phyloP scores from a whole-genome alignment of 2,888 invertebrate species.

The Chymomyza amoena region DNA sequence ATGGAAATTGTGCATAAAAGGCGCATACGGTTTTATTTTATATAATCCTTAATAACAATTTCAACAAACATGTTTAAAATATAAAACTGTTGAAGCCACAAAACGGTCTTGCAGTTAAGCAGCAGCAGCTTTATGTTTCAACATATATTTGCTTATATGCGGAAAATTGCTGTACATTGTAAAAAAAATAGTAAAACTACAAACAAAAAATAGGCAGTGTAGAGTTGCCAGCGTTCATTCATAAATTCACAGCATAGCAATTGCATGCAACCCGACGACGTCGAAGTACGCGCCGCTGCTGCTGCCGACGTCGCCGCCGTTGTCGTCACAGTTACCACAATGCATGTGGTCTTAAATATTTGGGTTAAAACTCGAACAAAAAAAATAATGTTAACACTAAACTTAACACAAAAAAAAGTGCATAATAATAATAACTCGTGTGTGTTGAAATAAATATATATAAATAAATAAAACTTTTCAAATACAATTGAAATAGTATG shows the following conservation, averaged over 20 bases:
- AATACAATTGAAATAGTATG: not conserved
- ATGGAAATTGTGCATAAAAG: slow-evolving; percentile 5
- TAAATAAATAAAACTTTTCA: not conserved
- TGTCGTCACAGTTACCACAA: slow-evolving; percentile 3
- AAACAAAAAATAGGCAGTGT: not conserved
- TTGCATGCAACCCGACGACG: not conserved
- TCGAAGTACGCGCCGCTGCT: slow-evolving; percentile 1
- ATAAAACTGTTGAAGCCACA: not conserved
- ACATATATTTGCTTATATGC: not conserved
- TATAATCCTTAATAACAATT: not conserved
- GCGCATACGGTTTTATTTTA: slow-evolving; percentile 1
- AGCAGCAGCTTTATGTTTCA: not conserved
- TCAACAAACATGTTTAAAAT: not conserved
- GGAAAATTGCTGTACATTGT: too few relatives aligned
- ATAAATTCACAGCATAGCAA: not conserved
- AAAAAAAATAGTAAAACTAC: not conserved
- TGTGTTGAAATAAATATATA: not conserved
- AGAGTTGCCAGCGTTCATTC: not conserved
- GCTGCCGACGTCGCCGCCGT: slow-evolving; percentile 5
- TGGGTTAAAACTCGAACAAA: not conserved
- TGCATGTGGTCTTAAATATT: not conserved
- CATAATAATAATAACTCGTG: not conserved
- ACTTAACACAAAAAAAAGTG: not conserved
- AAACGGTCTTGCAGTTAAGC: too few relatives aligned
- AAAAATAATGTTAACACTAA: too few relatives aligned